Evolutionary conservation across 2,888 invertebrate species (phyloP).

Genomic region (Sepiola atlantica): DNA sequence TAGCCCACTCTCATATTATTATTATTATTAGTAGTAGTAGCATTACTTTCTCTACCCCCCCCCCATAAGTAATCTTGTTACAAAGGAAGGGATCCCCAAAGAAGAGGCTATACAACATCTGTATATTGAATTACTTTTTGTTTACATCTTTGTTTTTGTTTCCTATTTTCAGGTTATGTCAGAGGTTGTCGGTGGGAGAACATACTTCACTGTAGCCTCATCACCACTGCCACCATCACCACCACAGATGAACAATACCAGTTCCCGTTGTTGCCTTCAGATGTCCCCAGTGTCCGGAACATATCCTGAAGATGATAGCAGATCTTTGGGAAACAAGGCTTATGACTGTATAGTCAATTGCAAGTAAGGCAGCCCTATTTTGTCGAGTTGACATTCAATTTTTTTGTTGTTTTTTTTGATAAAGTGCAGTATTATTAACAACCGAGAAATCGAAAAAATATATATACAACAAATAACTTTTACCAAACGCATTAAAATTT

Average conservation of each 20-base stretch:
- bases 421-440: conserved; percentile 48
- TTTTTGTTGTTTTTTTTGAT: conserved; percentile 54
- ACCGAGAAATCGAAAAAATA: too few relatives aligned
- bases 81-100: background rate
- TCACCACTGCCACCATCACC: conserved; percentile 48
- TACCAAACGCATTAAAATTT: too few relatives aligned
- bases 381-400: background rate
- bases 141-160: background rate
- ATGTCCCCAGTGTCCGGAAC: background rate
- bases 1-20: too few relatives aligned
- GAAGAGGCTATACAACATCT: too few relatives aligned
- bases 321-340: conserved; percentile 53
- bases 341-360: conserved; percentile 49
- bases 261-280: background rate
- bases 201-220: conserved; percentile 43
- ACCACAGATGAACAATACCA: conserved; percentile 43
- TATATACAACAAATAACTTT: too few relatives aligned
- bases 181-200: background rate
- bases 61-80: too few relatives aligned
- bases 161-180: background rate
- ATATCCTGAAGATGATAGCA: conserved; percentile 48
- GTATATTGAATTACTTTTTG: background rate
- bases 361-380: background rate
- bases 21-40: background rate
- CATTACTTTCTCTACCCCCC: too few relatives aligned